Evolutionary conservation across 2,113 vertebrate genomes (phyloP).

Genomic region (Mohoua ochrocephala): DNA sequence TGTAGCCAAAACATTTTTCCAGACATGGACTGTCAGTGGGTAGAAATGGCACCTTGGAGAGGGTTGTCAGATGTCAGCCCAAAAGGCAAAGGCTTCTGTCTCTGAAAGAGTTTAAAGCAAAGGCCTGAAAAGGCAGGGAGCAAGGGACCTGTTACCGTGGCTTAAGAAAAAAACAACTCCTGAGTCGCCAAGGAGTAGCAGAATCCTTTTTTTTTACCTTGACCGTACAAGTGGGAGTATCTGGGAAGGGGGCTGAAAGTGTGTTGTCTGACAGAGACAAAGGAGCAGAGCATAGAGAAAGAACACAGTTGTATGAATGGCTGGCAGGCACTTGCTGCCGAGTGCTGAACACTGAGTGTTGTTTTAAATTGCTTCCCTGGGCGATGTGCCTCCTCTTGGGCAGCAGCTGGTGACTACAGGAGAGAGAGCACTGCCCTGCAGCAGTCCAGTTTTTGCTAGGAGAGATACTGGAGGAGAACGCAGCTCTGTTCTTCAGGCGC

Average conservation of each 20-base stretch:
- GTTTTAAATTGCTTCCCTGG: background rate
- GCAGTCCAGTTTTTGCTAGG: background rate
- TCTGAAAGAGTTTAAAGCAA: background rate
- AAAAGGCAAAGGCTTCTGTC: background rate
- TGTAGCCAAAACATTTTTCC: background rate
- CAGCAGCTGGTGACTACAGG: background rate
- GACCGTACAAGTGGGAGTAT: background rate
- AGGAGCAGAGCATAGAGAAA: background rate
- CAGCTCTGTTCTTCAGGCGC: background rate
- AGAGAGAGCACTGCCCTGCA: fast-evolving
- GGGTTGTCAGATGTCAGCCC: background rate
- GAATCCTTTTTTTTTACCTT: background rate
- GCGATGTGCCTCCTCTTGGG: background rate
- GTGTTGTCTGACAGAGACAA: background rate
- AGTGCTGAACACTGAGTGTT: background rate
- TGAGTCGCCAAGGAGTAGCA: background rate
- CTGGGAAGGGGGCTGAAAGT: background rate
- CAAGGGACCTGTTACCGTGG: background rate
- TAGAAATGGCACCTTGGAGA: background rate
- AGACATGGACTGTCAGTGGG: fast-evolving
- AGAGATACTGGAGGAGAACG: background rate
- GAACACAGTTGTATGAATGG: background rate
- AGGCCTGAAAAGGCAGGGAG: background rate
- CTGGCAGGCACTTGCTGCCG: background rate
- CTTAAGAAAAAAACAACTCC: background rate